Conservation (phyloP, 2,888 invertebrate species). For the Apeira syringaria region DNA sequence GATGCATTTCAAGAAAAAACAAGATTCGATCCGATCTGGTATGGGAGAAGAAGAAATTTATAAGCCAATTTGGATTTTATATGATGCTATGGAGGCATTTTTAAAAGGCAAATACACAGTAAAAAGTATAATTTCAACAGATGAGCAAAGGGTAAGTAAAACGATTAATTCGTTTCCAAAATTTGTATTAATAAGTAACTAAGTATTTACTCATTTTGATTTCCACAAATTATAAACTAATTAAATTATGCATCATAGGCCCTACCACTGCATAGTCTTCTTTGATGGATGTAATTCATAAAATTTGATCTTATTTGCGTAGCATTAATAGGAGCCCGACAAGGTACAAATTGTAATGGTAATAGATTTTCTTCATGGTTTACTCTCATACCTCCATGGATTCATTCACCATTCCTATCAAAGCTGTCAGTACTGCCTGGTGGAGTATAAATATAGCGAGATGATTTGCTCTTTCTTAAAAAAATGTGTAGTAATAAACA, state of each 20-base stretch:
- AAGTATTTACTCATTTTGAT: constrained; percentile 12
- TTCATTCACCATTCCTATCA: constrained; percentile 16
- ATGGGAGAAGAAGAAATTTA: constrained; percentile 26
- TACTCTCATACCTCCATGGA: constrained; percentile 7
- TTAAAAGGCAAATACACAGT: constrained; percentile 18
- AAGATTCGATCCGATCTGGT: constrained; percentile 24
- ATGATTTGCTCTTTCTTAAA: constrained; percentile 19
- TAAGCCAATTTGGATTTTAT: constrained; percentile 27
- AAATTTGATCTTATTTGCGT: too few relatives aligned
- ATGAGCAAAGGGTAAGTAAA: constrained; percentile 21
- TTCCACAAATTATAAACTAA: constrained; percentile 22
- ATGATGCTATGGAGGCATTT: constrained; percentile 28
- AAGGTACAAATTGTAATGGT: constrained; percentile 23
- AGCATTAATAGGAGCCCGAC: constrained; percentile 1
- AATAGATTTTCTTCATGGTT: constrained; percentile 16
- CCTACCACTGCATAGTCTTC: constrained; percentile 11
- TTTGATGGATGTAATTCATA: constrained; percentile 20
- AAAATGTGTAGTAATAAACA: constrained; percentile 21
- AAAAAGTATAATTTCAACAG: constrained; percentile 3
- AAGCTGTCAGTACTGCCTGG: constrained; percentile 13
- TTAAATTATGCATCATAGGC: constrained; percentile 18
- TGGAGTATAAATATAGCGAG: constrained; percentile 19
- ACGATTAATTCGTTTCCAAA: constrained; percentile 4
- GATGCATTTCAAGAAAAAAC: constrained; percentile 25
- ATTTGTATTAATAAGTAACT: background rate